Conservation (phyloP, 2,888 invertebrate species). For the Cerastis leucographa region DNA sequence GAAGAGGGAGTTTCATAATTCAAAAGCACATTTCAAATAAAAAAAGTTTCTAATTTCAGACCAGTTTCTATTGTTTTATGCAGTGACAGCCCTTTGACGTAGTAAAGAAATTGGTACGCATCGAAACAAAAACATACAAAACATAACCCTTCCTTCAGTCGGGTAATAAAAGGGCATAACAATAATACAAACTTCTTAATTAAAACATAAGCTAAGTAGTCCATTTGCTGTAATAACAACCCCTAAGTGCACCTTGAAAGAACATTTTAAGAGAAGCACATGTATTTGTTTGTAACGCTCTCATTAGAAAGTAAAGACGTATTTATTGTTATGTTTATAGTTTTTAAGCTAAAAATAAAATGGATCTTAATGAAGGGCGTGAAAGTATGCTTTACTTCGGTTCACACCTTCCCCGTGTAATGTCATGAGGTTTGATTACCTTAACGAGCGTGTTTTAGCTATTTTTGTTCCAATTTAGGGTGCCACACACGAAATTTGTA, state of each 20-base stretch:
- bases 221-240: slow-evolving; percentile 51
- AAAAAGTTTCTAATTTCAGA: background rate
- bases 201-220: slow-evolving; percentile 27
- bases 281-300: slow-evolving; percentile 72
- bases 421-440: slow-evolving; percentile 86
- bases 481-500: slow-evolving; percentile 67
- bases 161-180: background rate
- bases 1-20: background rate
- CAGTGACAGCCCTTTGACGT: background rate
- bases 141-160: too few relatives aligned
- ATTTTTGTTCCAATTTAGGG: slow-evolving; percentile 79
- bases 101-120: background rate
- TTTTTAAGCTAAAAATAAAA: slow-evolving; percentile 83
- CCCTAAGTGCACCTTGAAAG: slow-evolving; percentile 60
- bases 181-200: slow-evolving; percentile 9
- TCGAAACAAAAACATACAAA: background rate
- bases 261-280: slow-evolving; percentile 67
- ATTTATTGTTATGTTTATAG: slow-evolving; percentile 82
- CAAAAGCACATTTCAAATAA: background rate
- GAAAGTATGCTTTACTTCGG: slow-evolving; percentile 81
- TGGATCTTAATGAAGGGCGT: slow-evolving; percentile 77
- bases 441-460: slow-evolving; percentile 75
- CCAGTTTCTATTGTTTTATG: background rate
- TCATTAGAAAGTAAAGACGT: slow-evolving; percentile 79
- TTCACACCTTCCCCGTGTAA: slow-evolving; percentile 87